phyloP scores from a whole-genome alignment of 1,140 invertebrate genomes.

The Lepeophtheirus salmonis region DNA sequence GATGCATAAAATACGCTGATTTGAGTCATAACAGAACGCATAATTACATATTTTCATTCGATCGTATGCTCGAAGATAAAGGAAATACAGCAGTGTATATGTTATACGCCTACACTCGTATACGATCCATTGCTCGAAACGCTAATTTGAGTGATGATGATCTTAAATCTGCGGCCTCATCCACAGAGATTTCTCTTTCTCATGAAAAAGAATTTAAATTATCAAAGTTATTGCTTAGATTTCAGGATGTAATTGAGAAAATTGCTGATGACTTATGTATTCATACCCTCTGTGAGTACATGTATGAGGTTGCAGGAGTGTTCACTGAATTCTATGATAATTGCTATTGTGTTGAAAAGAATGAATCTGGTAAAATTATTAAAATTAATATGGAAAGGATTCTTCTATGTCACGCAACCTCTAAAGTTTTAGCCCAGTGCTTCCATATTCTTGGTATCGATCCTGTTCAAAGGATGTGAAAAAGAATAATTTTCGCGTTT shows the following conservation, averaged over 20 bases:
- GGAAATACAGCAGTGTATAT: slow-evolving; percentile 98
- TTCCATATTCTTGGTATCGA: slow-evolving; percentile 80
- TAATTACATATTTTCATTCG: slow-evolving; percentile 97
- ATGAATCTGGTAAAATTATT: slow-evolving; percentile 46
- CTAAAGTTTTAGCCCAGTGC: slow-evolving; percentile 60
- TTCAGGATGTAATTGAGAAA: slow-evolving; percentile 67
- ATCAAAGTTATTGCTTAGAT: slow-evolving; percentile 47
- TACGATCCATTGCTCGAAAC: slow-evolving; percentile 68
- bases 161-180: slow-evolving; percentile 34
- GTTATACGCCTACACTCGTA: slow-evolving; percentile 83
- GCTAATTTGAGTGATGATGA: slow-evolving; percentile 40
- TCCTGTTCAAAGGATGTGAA: slow-evolving; percentile 75
- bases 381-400: slow-evolving; percentile 60
- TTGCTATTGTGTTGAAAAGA: slow-evolving; percentile 93
- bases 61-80: slow-evolving; percentile 96
- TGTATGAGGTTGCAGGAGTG: slow-evolving; percentile 76
- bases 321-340: slow-evolving; percentile 95
- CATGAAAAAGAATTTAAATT: slow-evolving; percentile 91
- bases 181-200: slow-evolving; percentile 39
- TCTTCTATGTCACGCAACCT: slow-evolving; percentile 77
- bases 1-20: slow-evolving; percentile 98
- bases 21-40: slow-evolving; percentile 75
- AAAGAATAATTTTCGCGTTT: no score
- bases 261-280: slow-evolving; percentile 64
- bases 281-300: slow-evolving; percentile 80